phyloP scores from a whole-genome alignment of 2,797 vertebrate genomes.

The Propithecus perrieri region DNA sequence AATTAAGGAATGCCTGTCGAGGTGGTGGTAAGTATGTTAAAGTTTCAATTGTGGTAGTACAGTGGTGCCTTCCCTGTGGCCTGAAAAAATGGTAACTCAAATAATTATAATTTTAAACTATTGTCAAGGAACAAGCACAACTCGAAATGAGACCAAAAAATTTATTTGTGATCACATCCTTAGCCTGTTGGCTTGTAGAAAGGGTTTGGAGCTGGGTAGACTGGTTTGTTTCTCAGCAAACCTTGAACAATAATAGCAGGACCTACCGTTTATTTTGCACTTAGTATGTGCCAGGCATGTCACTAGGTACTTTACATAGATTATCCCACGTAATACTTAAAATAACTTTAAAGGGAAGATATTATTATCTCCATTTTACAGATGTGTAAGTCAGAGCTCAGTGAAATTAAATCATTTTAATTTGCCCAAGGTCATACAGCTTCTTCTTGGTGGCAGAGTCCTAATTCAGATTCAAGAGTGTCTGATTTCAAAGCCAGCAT shows the following conservation, averaged over 20 bases:
- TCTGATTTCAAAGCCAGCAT: background rate
- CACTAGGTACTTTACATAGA: background rate
- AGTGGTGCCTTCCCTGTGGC: background rate
- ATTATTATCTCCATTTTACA: background rate
- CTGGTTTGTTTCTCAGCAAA: background rate
- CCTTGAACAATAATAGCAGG: background rate
- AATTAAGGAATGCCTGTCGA: conserved; percentile 95
- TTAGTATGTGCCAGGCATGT: background rate
- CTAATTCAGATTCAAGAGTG: background rate
- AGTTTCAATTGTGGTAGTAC: fast-evolving
- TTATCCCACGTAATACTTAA: background rate
- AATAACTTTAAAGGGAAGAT: background rate
- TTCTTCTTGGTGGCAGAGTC: background rate
- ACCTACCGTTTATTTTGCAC: background rate
- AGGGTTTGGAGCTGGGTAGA: background rate
- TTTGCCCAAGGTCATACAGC: background rate
- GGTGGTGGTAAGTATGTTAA: conserved; percentile 90
- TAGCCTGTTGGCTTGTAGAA: background rate
- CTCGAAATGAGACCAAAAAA: background rate
- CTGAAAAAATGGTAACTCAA: background rate
- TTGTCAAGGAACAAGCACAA: background rate
- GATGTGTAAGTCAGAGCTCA: background rate
- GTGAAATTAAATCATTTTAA: background rate
- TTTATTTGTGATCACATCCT: background rate
- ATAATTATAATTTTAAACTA: background rate